Evolutionary conservation across 92 coral and sea anemone species (phyloP).

Genomic region (Micromussa lordhowensis): DNA sequence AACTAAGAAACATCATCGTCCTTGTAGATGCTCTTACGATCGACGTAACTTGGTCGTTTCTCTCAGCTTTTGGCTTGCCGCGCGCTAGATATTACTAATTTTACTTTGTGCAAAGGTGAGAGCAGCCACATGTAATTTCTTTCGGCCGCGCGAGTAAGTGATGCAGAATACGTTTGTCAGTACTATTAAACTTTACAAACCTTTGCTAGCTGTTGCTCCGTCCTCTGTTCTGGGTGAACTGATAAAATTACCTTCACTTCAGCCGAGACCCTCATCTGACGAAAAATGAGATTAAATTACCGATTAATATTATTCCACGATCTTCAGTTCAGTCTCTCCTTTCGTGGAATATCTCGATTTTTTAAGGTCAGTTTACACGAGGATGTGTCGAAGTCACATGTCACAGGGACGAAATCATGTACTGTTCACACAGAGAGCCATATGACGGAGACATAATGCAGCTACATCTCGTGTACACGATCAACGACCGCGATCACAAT

Average conservation of each 20-base stretch:
- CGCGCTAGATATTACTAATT: not conserved
- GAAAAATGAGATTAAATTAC: not conserved
- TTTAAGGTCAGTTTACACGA: too few species aligned
- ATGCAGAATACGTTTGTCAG: not conserved
- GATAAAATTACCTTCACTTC: constrained; percentile 85
- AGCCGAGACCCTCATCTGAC: constrained; percentile 92
- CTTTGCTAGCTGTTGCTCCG: constrained; percentile 89
- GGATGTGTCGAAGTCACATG: too few species aligned
- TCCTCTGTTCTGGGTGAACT: constrained; percentile 84
- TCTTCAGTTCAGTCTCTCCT: too few species aligned
- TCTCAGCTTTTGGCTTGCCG: not conserved
- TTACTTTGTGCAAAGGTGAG: not conserved
- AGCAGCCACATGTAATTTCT: not conserved
- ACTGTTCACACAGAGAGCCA: too few species aligned
- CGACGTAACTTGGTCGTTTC: not conserved
- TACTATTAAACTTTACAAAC: constrained; percentile 43
- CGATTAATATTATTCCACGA: too few species aligned
- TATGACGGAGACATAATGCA: too few species aligned
- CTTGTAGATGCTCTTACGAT: not conserved
- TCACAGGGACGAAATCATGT: too few species aligned
- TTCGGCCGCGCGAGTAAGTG: not conserved
- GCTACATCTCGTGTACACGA: too few species aligned
- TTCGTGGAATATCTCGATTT: too few species aligned
- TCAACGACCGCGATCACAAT: too few species aligned
- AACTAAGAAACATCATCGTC: not conserved